Percentiles rank a stretch among this genome's conserved stretches.
phyloP scores from a whole-genome alignment of 2,797 vertebrate species.

The Trachurus trachurus region DNA sequence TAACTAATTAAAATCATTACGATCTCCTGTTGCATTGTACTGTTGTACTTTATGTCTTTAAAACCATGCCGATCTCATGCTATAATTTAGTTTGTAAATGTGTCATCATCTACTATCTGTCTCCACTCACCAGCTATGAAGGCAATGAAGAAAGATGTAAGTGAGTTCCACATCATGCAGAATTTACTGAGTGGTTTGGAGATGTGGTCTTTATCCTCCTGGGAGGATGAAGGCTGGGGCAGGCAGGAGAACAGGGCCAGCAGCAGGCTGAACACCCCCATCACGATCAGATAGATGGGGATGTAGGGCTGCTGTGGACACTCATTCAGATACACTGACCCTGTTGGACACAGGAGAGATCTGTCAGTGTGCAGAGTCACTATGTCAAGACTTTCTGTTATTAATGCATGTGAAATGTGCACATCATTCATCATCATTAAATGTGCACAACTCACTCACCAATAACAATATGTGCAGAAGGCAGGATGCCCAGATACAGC shows the following conservation, averaged over 20 bases:
- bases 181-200: neutral
- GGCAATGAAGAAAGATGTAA: slow-evolving; percentile 71
- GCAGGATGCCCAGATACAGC: slow-evolving; percentile 36
- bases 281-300: slow-evolving; percentile 69
- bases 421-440: neutral
- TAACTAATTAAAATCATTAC: too few species aligned
- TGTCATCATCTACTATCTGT: too few species aligned
- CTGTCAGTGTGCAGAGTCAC: too few species aligned
- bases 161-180: slow-evolving; percentile 59
- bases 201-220: neutral
- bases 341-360: slow-evolving; percentile 52
- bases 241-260: slow-evolving; percentile 70
- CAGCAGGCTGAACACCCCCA: slow-evolving; percentile 70
- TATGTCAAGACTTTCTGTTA: too few species aligned
- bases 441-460: slow-evolving; percentile 69
- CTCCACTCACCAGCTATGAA: slow-evolving; percentile 80
- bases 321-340: slow-evolving; percentile 70
- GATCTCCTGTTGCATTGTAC: too few species aligned
- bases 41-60: too few species aligned
- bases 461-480: slow-evolving; percentile 77
- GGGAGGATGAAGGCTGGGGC: slow-evolving; percentile 55
- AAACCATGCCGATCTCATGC: too few species aligned
- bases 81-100: too few species aligned
- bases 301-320: slow-evolving; percentile 72
- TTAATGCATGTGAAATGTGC: too few species aligned